phyloP scores from a whole-genome alignment of 2,888 invertebrate species.

The Limnephilus marmoratus region DNA sequence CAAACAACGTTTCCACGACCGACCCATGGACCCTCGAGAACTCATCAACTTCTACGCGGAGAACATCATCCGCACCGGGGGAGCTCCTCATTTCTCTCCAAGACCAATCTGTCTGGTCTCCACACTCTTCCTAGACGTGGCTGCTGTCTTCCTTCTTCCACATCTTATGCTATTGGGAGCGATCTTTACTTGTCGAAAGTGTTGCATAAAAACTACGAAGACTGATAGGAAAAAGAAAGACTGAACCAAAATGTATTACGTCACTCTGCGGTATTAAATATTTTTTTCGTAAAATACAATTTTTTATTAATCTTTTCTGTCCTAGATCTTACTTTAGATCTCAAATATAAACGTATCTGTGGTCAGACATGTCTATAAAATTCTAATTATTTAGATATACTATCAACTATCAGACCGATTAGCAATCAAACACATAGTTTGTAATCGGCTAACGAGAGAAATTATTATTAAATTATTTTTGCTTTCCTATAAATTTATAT shows the following conservation, averaged over 20 bases:
- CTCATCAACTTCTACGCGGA: slow-evolving; percentile 54
- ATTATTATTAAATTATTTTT: no score
- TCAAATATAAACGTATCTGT: no score
- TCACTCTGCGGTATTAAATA: no score
- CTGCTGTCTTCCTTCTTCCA: slow-evolving; percentile 24
- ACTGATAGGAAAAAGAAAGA: not conserved
- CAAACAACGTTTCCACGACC: slow-evolving; percentile 52
- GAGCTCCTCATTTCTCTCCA: slow-evolving; percentile 58
- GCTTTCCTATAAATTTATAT: no score
- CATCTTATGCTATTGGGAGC: not conserved
- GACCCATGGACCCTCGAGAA: slow-evolving; percentile 59
- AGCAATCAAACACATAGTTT: no score
- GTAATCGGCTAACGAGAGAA: no score
- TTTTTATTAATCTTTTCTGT: no score
- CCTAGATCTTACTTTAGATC: no score
- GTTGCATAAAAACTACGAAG: not conserved
- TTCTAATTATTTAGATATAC: no score
- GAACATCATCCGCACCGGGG: slow-evolving; percentile 59
- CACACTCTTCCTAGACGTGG: slow-evolving; percentile 53
- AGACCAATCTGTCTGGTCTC: slow-evolving; percentile 34
- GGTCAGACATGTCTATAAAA: no score
- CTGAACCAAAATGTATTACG: not conserved
- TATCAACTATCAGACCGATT: no score
- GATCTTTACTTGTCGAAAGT: not conserved
- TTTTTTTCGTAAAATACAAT: no score